Evolutionary conservation across 1,140 invertebrate genomes (phyloP), one percentile per base, ranked within the genome.

Genomic region (Eufriesea mexicana): DNA sequence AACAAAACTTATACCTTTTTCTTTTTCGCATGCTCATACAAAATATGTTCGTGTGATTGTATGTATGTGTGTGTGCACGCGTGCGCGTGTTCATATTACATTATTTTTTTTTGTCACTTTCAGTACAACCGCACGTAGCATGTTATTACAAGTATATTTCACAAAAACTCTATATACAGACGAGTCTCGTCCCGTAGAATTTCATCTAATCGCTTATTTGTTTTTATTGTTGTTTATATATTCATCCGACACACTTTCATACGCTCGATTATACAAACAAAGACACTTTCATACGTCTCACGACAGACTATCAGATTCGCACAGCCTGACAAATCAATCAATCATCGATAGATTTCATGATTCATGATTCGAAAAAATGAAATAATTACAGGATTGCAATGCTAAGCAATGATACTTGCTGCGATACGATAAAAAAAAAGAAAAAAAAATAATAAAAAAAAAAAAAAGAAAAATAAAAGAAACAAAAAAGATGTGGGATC

Each of bases 231-330:
- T 67, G 35, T 66, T 64, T 42, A 57, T 61, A 72, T 72, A 20
- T 67, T 79, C 66, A 42, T 59, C 12, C 25, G 57, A 64, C 71
- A 54, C 66, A 57, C 71, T 86, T 67, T 49, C 81, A 47, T 72
- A 74, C 59, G 59, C 28, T 62, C 57, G 54, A 80, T 84, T 89
- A 75, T 89, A 88, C 79, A 89, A 76, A 88, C 78, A 89, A 76
- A 81, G 61, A 76, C 54, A 80, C 83, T 89, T 57, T 81, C 88
- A 89, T 75, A 86, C 88, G 73, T 89, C 86, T 91, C 88, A 92
- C 84, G 79, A 85, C 91, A 92, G 91, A 93, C 91, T 93, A 93
- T 86, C 92, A 93, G 91, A 93, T 93, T 94, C 92, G 91, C 92
- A 94, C 93, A 94, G 93, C 93, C 92, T 93, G 92, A 93, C 90